Percentiles rank a stretch among this genome's conserved stretches.
Evolutionary conservation across 2,888 invertebrate genomes (phyloP).

Genomic region (Tipula unca): DNA sequence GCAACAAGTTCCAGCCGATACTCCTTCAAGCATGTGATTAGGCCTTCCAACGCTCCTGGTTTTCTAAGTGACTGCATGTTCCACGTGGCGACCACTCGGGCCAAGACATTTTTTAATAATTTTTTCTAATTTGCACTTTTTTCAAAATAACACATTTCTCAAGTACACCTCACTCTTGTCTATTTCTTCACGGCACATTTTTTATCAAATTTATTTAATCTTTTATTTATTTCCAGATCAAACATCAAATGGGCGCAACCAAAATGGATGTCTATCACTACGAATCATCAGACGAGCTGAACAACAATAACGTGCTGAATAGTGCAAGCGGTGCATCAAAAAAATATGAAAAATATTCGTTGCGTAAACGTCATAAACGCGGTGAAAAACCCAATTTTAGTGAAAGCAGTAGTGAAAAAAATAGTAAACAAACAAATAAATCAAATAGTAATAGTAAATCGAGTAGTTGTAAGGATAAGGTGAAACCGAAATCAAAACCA

Average conservation of each 20-base stretch:
- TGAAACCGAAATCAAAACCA: slow-evolving; percentile 52
- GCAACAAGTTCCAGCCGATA: no score
- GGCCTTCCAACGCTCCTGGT: no score
- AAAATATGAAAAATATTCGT: slow-evolving; percentile 54
- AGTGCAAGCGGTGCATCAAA: slow-evolving; percentile 23
- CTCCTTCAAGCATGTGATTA: no score
- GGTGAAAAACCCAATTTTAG: neutral
- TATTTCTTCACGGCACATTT: no score
- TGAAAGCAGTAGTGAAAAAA: neutral
- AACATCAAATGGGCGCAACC: neutral
- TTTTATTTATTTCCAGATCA: neutral
- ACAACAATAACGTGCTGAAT: slow-evolving; percentile 36
- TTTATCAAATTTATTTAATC: no score
- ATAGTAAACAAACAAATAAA: neutral
- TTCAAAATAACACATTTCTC: no score
- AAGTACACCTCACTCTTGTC: no score
- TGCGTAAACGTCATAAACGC: slow-evolving; percentile 55
- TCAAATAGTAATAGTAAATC: slow-evolving; percentile 33
- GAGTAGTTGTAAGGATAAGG: slow-evolving; percentile 27
- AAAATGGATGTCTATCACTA: neutral
- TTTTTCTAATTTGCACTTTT: no score
- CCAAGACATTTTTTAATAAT: no score
- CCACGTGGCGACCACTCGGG: no score
- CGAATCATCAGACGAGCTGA: neutral
- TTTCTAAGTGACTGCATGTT: no score